These are phyloP conservation scores for Natrix natrix DNA, from an alignment of 2,797 vertebrate species.

Conservation along the genomic window DNA sequence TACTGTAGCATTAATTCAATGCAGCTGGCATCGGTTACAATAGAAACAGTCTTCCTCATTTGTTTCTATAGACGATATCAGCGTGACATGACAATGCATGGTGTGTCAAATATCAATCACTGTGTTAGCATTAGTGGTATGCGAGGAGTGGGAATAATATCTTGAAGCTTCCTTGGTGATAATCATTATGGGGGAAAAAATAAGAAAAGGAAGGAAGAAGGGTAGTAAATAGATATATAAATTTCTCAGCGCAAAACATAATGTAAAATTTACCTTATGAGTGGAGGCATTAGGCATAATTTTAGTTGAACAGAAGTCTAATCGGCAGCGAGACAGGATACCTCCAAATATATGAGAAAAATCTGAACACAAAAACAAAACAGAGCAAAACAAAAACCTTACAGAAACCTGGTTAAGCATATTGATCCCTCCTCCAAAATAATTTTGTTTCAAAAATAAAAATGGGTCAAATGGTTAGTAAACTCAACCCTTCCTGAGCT, in stretches of 20 bases:
- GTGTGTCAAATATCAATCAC: conserved; percentile 83
- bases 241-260: conserved; percentile 58
- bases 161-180: conserved; percentile 64
- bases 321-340: conserved; percentile 60
- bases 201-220: conserved; percentile 51
- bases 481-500: conserved; percentile 56
- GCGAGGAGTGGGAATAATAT: conserved; percentile 80
- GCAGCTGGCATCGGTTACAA: conserved; percentile 85
- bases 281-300: conserved; percentile 66
- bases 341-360: conserved; percentile 64
- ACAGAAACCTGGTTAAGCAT: conserved; percentile 54
- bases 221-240: conserved; percentile 52
- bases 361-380: conserved; percentile 59
- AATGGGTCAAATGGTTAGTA: conserved; percentile 53
- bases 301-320: conserved; percentile 65
- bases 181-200: conserved; percentile 55
- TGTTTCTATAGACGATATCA: conserved; percentile 88
- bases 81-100: conserved; percentile 88
- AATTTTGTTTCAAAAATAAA: background rate
- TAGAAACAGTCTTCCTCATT: conserved; percentile 81
- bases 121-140: conserved; percentile 90
- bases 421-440: conserved; percentile 44
- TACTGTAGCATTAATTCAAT: conserved; percentile 84
- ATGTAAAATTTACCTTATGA: conserved; percentile 57
- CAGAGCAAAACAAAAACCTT: conserved; percentile 32